Evolutionary conservation across 2,113 vertebrate genomes (phyloP).

Genomic region (Podilymbus podiceps): DNA sequence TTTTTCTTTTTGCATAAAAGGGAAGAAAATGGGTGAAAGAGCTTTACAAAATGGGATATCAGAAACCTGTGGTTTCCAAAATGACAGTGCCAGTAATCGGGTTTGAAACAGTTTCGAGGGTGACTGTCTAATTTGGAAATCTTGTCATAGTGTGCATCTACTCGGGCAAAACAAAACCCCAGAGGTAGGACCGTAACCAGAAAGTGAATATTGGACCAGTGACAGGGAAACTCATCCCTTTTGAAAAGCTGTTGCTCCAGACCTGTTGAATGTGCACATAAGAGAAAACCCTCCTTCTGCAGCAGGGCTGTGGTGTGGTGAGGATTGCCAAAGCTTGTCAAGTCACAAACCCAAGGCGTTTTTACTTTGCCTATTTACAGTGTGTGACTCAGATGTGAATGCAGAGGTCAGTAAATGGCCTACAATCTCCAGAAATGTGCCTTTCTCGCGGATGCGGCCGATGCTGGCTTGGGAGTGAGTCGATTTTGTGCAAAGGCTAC

Average conservation of each 20-base stretch:
- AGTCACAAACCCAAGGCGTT: not conserved
- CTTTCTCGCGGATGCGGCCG: not conserved
- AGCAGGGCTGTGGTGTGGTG: not conserved
- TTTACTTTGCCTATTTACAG: not conserved
- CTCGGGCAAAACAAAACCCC: not conserved
- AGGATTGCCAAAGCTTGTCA: not conserved
- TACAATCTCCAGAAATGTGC: not conserved
- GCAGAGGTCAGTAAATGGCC: not conserved
- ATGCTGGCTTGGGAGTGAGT: not conserved
- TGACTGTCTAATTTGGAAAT: not conserved
- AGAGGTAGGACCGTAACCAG: not conserved
- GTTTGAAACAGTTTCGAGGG: not conserved
- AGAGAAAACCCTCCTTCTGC: not conserved
- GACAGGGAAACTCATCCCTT: not conserved
- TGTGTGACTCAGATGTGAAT: not conserved
- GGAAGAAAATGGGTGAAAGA: not conserved
- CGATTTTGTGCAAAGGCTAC: not conserved
- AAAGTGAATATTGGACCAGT: not conserved
- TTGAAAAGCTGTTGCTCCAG: not conserved
- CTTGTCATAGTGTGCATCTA: accelerated
- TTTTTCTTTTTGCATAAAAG: not conserved
- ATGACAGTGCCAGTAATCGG: not conserved
- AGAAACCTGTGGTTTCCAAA: not conserved
- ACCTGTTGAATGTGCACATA: accelerated
- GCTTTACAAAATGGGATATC: not conserved